These are phyloP conservation scores for Artibeus jamaicensis DNA, from an alignment of 2,797 vertebrate genomes.

Conservation along the genomic window DNA sequence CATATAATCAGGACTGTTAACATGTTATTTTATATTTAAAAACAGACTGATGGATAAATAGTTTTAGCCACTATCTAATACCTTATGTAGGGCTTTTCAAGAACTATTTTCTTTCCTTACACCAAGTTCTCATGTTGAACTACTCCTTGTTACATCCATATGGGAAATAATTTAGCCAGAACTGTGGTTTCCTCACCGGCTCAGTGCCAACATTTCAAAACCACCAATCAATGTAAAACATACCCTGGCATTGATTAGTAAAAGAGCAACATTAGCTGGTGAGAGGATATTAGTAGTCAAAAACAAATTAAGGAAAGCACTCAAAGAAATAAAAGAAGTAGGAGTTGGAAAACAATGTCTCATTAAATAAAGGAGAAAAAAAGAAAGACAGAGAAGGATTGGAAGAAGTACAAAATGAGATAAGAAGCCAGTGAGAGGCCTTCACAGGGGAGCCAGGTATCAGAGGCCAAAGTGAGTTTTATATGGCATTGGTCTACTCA, in stretches of 20 bases:
- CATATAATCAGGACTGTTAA: not conserved
- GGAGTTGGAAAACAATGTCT: not conserved
- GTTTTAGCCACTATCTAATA: not conserved
- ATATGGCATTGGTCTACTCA: not conserved
- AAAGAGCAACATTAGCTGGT: not conserved
- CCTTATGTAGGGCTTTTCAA: not conserved
- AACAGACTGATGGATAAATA: not conserved
- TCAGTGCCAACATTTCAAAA: not conserved
- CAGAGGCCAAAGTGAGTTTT: not conserved
- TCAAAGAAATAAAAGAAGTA: not conserved
- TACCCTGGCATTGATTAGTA: not conserved
- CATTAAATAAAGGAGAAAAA: not conserved
- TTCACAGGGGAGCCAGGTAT: not conserved
- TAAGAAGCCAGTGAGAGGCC: not conserved
- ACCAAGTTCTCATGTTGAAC: not conserved
- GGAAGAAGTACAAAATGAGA: not conserved
- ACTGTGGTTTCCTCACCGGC: not conserved
- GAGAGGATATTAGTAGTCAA: not conserved
- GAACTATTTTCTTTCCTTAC: not conserved
- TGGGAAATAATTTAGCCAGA: slow-evolving; percentile 1
- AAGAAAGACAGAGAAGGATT: not conserved
- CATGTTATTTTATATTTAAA: not conserved
- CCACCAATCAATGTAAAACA: not conserved
- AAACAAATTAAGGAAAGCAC: not conserved
- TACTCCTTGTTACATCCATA: not conserved